Conservation (phyloP, 37 sponge, comb jelly and placozoan genomes). For the Chondrilla cf. caribensis region DNA sequence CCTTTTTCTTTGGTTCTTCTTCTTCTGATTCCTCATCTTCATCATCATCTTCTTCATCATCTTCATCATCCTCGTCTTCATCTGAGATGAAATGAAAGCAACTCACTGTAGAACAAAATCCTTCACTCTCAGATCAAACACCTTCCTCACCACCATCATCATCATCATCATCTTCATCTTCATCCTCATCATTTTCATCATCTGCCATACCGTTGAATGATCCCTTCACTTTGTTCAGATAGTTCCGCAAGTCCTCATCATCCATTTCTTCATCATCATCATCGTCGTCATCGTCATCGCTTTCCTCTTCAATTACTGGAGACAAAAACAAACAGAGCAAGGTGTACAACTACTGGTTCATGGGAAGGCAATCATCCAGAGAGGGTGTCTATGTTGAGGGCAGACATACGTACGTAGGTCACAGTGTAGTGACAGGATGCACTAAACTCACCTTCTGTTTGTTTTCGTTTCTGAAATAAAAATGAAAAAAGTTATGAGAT, state of each 20-base stretch:
- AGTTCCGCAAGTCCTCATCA: not conserved
- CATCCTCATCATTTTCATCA: slow-evolving; percentile 43
- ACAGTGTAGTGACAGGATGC: not conserved
- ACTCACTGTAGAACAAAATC: too few species aligned
- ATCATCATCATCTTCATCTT: not conserved
- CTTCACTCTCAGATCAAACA: not conserved
- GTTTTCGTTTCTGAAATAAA: too few species aligned
- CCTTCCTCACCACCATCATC: not conserved
- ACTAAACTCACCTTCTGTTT: too few species aligned
- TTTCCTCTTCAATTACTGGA: slow-evolving; percentile 16
- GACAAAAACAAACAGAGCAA: not conserved
- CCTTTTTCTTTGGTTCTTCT: not conserved
- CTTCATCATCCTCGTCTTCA: slow-evolving; percentile 50
- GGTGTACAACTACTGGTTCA: too few species aligned
- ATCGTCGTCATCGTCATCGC: not conserved
- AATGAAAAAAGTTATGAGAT: too few species aligned
- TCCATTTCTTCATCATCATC: not conserved
- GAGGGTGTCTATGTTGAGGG: too few species aligned
- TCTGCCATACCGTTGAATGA: not conserved
- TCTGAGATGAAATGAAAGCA: too few species aligned
- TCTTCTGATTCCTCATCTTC: not conserved
- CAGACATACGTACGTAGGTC: not conserved
- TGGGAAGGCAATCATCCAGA: too few species aligned
- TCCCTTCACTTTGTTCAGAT: not conserved
- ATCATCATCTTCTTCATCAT: slow-evolving; percentile 10